Percentiles rank a stretch among this genome's conserved stretches.
Conservation (phyloP, 2,113 vertebrate genomes). For the Pipra filicauda region DNA sequence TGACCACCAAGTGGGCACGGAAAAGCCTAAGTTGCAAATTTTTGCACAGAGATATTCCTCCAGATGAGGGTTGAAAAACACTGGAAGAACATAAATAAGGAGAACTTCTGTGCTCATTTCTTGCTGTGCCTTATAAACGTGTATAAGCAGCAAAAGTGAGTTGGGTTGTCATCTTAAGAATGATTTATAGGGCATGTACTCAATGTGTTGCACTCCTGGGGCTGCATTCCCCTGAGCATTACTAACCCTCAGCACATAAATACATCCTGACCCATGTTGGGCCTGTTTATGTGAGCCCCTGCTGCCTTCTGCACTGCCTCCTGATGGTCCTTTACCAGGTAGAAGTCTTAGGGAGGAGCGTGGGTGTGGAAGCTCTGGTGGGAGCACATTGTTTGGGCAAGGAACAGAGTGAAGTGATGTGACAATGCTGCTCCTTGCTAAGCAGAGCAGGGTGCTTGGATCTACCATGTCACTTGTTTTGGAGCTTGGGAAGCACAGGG, state of each 20-base stretch:
- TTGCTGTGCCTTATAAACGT: background rate
- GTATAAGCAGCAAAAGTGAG: background rate
- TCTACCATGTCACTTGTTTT: background rate
- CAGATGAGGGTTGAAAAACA: background rate
- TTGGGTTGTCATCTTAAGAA: background rate
- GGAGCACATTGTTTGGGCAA: background rate
- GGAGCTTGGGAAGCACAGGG: background rate
- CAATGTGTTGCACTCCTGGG: background rate
- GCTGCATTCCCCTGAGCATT: background rate
- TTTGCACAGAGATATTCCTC: background rate
- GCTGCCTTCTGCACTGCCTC: background rate
- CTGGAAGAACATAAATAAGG: background rate
- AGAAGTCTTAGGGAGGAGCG: background rate
- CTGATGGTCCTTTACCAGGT: background rate
- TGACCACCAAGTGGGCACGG: background rate
- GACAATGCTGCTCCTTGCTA: background rate
- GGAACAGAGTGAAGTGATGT: background rate
- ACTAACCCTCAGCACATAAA: background rate
- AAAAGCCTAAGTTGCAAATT: conserved; percentile 11
- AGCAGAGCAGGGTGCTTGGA: background rate
- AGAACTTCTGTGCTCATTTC: background rate
- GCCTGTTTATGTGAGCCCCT: background rate
- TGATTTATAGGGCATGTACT: background rate
- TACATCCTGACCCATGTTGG: background rate
- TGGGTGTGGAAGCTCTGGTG: background rate